Evolutionary conservation across 92 coral and sea anemone genomes (phyloP).

Genomic region (Epizoanthus fatuus): DNA sequence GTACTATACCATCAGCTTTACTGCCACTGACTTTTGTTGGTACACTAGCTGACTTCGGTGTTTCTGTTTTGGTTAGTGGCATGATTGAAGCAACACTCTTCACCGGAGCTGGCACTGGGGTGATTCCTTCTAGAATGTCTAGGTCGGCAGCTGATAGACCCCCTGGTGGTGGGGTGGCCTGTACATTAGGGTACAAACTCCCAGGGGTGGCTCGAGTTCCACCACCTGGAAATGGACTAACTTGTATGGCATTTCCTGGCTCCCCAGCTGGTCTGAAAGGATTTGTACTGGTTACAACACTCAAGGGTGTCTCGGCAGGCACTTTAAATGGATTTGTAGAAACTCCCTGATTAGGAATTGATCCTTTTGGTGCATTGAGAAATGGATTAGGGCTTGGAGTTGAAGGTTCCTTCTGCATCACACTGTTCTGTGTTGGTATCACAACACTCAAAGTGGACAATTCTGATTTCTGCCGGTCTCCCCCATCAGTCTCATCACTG

Average conservation of each 20-base stretch:
- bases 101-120: neutral
- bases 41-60: neutral
- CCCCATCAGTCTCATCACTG: slow-evolving; percentile 1
- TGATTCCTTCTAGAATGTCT: slow-evolving; percentile 39
- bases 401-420: slow-evolving; percentile 29
- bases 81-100: neutral
- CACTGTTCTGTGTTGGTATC: slow-evolving; percentile 42
- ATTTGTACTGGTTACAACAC: slow-evolving; percentile 69
- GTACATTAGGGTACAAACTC: neutral
- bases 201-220: neutral
- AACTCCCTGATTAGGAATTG: slow-evolving; percentile 30
- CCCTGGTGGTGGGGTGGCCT: neutral
- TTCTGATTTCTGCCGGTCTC: slow-evolving; percentile 16
- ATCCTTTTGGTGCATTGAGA: slow-evolving; percentile 60
- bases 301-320: slow-evolving; percentile 50
- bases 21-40: neutral
- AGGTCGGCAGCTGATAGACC: slow-evolving; percentile 45
- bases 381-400: slow-evolving; percentile 92
- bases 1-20: slow-evolving; percentile 4
- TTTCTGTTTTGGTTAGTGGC: neutral
- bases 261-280: slow-evolving; percentile 78
- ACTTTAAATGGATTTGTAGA: slow-evolving; percentile 66
- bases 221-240: slow-evolving; percentile 51
- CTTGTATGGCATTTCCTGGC: slow-evolving; percentile 12
- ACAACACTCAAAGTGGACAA: slow-evolving; percentile 73